phyloP scores from a whole-genome alignment of 2,888 invertebrate genomes.

The Mamestra brassicae region DNA sequence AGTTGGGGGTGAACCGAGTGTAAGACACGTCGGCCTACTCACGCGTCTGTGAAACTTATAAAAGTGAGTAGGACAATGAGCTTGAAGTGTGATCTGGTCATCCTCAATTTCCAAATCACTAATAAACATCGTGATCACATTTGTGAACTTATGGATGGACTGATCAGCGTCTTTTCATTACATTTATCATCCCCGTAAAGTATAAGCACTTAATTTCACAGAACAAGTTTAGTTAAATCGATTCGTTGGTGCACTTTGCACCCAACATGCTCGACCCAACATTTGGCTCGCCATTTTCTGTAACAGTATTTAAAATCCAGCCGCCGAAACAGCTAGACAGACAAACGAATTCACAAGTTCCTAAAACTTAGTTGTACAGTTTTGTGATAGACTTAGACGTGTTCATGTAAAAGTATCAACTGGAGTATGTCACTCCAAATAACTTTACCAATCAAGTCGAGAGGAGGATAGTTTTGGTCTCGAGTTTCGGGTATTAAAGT shows the following conservation, averaged over 20 bases:
- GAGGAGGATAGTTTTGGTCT: constrained; percentile 32
- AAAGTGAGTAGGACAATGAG: too few relatives aligned
- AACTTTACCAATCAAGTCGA: constrained; percentile 63
- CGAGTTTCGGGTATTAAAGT: constrained; percentile 9
- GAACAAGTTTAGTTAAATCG: too few relatives aligned
- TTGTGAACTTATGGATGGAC: too few relatives aligned
- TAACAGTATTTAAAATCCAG: constrained; percentile 66
- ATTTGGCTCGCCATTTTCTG: constrained; percentile 29
- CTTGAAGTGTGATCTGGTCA: not conserved
- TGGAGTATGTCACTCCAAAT: constrained; percentile 55
- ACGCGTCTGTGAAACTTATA: not conserved
- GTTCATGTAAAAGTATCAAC: constrained; percentile 58
- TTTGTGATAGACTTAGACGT: constrained; percentile 78
- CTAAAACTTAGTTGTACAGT: constrained; percentile 80
- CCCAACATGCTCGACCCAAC: not conserved
- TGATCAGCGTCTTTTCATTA: too few relatives aligned
- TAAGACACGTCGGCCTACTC: too few relatives aligned
- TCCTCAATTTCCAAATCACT: too few relatives aligned
- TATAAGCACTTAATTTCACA: too few relatives aligned
- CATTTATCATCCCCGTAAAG: too few relatives aligned
- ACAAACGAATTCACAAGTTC: constrained; percentile 88
- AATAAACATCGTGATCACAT: too few relatives aligned
- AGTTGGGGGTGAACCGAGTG: too few relatives aligned
- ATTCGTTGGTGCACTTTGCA: not conserved
- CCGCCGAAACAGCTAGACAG: constrained; percentile 84